Percentiles rank a stretch among this genome's conserved stretches.
Evolutionary conservation across 1,140 invertebrate genomes (phyloP).

Genomic region (Meteorus sp.): DNA sequence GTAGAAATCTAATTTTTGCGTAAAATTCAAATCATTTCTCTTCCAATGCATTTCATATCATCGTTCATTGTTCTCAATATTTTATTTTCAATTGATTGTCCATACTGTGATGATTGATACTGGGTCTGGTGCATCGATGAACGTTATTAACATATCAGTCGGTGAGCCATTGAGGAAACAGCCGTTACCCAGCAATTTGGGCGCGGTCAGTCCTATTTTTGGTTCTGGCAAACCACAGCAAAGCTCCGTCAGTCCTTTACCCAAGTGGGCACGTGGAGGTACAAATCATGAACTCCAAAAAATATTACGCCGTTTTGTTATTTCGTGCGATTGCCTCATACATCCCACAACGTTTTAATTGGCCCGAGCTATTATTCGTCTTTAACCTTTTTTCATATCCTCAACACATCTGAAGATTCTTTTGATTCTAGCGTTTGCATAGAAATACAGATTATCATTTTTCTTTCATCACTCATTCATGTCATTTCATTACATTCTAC

Average conservation of each 20-base stretch:
- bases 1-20: slow-evolving; percentile 15
- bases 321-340: background rate
- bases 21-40: too few relatives aligned
- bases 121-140: slow-evolving; percentile 1
- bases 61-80: slow-evolving; percentile 14
- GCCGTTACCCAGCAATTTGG: slow-evolving; percentile 57
- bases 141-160: slow-evolving; percentile 45
- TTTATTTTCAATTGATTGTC: slow-evolving; percentile 26
- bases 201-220: slow-evolving; percentile 47
- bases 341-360: too few relatives aligned
- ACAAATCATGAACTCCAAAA: slow-evolving; percentile 30
- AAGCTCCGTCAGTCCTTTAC: slow-evolving; percentile 60
- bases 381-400: too few relatives aligned
- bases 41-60: too few relatives aligned
- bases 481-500: slow-evolving; percentile 8
- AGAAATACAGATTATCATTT: too few relatives aligned
- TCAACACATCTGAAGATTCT: too few relatives aligned
- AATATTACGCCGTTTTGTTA: background rate
- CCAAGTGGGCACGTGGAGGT: slow-evolving; percentile 65
- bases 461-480: background rate
- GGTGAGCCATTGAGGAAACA: slow-evolving; percentile 61
- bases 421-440: too few relatives aligned
- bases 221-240: slow-evolving; percentile 47
- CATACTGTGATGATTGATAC: slow-evolving; percentile 37
- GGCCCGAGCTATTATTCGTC: too few relatives aligned